Percentiles rank a stretch among this genome's conserved stretches.
Evolutionary conservation across 2,888 invertebrate species (phyloP).

Genomic region (Gonocerus acuteangulatus): DNA sequence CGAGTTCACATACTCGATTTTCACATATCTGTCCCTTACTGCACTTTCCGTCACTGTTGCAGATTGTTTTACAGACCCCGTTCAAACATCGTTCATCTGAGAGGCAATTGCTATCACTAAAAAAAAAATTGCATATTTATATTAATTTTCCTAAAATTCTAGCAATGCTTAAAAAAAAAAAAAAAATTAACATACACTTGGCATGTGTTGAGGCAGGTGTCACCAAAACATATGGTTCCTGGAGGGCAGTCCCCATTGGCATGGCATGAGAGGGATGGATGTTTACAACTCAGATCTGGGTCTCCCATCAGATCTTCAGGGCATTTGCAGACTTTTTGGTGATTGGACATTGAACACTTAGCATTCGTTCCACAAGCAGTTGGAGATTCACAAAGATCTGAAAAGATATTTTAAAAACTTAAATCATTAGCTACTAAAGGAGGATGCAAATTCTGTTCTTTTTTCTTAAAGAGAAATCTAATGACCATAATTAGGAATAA

Average conservation of each 20-base stretch:
- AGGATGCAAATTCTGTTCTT: neutral
- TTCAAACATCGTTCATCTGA: constrained; percentile 78
- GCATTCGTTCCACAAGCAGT: constrained; percentile 80
- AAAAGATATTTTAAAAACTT: constrained; percentile 1
- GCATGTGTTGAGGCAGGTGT: constrained; percentile 68
- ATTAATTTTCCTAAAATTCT: neutral
- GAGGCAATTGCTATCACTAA: constrained; percentile 70
- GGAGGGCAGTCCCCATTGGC: constrained; percentile 59
- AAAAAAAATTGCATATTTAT: constrained; percentile 41
- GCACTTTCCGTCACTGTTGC: constrained; percentile 78
- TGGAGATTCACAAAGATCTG: constrained; percentile 64
- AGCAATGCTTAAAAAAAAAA: neutral
- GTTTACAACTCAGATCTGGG: constrained; percentile 63
- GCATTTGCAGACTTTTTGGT: constrained; percentile 67
- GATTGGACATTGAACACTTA: constrained; percentile 59
- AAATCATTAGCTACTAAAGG: neutral
- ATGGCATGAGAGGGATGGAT: constrained; percentile 57
- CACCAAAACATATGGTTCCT: constrained; percentile 68
- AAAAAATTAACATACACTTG: constrained; percentile 52
- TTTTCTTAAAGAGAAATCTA: too few relatives aligned
- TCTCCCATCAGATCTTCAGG: constrained; percentile 65
- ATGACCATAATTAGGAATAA: too few relatives aligned
- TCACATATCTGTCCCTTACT: constrained; percentile 76
- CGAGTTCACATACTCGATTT: constrained; percentile 74
- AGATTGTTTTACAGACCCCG: constrained; percentile 74